A percentile compares a stretch with the other conserved stretches of the same genome.
Evolutionary conservation across 2,797 vertebrate genomes (phyloP).

Genomic region (Prunella strophiata): DNA sequence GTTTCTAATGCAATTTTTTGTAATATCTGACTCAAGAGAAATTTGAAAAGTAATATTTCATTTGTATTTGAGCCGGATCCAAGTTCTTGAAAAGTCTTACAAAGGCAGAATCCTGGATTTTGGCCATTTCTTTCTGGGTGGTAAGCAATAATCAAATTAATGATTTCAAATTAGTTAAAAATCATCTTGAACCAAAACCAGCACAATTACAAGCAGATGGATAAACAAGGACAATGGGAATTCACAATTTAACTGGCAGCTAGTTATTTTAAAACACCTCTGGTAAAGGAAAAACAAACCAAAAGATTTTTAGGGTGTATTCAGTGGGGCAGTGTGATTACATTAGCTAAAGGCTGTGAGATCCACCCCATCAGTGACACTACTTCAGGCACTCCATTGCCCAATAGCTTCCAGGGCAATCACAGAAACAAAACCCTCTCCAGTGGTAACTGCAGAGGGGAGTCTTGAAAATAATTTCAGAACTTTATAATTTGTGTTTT

Average conservation of each 20-base stretch:
- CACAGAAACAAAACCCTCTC: background rate
- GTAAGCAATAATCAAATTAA: constrained; percentile 11
- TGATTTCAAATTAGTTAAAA: constrained; percentile 42
- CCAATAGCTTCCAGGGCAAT: background rate
- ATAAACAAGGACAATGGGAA: constrained; percentile 1
- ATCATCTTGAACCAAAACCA: background rate
- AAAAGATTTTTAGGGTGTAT: background rate
- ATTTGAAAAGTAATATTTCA: background rate
- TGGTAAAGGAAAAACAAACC: background rate
- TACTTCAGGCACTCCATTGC: background rate
- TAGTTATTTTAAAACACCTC: constrained; percentile 24
- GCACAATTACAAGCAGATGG: constrained; percentile 16
- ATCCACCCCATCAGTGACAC: background rate
- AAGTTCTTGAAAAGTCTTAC: constrained; percentile 10
- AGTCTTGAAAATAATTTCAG: background rate
- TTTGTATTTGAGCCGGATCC: background rate
- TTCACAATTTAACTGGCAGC: background rate
- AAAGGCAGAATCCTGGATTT: background rate
- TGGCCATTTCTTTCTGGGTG: background rate
- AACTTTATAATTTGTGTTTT: background rate
- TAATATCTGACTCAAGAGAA: background rate
- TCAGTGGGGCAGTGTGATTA: background rate
- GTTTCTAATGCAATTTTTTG: background rate
- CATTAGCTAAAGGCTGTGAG: background rate
- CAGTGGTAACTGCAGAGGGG: background rate